Conservation (phyloP, 2,888 invertebrate genomes). For the Caenorhabditis sulstoni region DNA sequence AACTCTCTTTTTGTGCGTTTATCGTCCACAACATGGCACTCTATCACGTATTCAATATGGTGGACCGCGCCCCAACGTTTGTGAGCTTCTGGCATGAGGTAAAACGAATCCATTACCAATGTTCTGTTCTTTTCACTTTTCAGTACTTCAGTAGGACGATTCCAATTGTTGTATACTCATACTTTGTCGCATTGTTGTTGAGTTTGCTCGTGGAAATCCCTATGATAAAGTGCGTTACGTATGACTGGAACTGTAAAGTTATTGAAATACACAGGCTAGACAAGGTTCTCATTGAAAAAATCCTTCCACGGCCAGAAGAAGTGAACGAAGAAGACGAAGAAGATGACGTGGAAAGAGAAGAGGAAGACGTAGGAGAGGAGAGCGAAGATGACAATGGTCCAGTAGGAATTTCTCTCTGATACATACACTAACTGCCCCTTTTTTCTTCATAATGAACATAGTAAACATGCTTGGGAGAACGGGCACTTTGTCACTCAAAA, state of each 20-base stretch:
- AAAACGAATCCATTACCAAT: not conserved
- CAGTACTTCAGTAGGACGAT: constrained; percentile 42
- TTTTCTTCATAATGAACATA: constrained; percentile 16
- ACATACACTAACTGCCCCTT: not conserved
- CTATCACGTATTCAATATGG: constrained; percentile 49
- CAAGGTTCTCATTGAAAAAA: constrained; percentile 17
- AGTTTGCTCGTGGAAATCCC: constrained; percentile 58
- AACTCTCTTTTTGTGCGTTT: constrained; percentile 94
- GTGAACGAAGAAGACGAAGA: constrained; percentile 9
- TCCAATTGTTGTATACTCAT: constrained; percentile 31
- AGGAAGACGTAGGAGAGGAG: not conserved
- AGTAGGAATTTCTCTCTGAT: no score
- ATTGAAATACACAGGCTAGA: constrained; percentile 9
- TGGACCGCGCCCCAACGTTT: constrained; percentile 35
- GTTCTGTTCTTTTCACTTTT: not conserved
- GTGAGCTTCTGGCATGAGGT: constrained; percentile 40
- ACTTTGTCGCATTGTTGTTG: constrained; percentile 55
- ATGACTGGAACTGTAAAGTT: no score
- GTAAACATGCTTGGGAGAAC: constrained; percentile 25
- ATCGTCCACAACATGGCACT: constrained; percentile 82
- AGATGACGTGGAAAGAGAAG: not conserved
- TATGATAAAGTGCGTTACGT: constrained; percentile 26
- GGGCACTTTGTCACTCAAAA: constrained; percentile 39
- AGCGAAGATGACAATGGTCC: no score
- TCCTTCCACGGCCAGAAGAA: constrained; percentile 10